Conservation (phyloP, 2,113 vertebrate genomes). For the Psettodes erumei region DNA sequence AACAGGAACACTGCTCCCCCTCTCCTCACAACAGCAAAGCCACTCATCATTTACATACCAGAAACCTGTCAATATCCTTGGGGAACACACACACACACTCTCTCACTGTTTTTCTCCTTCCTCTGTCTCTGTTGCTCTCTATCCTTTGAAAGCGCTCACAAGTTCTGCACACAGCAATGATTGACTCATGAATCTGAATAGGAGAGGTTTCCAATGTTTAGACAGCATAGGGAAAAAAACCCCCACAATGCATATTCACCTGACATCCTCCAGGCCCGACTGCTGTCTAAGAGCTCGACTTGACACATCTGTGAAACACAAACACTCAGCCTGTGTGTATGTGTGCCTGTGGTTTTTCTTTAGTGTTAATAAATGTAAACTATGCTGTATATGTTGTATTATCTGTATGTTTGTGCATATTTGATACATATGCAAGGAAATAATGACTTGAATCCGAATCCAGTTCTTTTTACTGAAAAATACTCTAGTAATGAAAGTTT, state of each 20-base stretch:
- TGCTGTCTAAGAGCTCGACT: constrained; percentile 37
- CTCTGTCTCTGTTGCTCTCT: background rate
- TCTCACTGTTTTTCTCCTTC: background rate
- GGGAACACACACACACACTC: constrained; percentile 36
- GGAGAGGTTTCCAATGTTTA: constrained; percentile 66
- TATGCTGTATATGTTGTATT: background rate
- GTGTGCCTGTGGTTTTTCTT: background rate
- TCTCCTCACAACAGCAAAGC: constrained; percentile 41
- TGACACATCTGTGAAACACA: constrained; percentile 43
- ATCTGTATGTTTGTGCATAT: background rate
- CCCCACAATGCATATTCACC: constrained; percentile 62
- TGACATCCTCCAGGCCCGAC: constrained; percentile 24
- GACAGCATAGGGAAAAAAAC: constrained; percentile 50
- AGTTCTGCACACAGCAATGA: constrained; percentile 49
- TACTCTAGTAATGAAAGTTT: background rate
- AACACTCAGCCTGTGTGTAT: constrained; percentile 2
- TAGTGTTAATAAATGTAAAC: constrained; percentile 27
- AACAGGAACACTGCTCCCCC: constrained; percentile 33
- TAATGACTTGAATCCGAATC: background rate
- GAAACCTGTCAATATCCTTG: constrained; percentile 67
- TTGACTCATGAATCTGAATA: constrained; percentile 69
- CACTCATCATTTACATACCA: constrained; percentile 71
- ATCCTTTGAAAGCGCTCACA: constrained; percentile 43
- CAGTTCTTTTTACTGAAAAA: background rate
- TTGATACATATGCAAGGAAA: background rate